phyloP scores from a whole-genome alignment of 1,140 invertebrate genomes.

The Rhagoletis pomonella region DNA sequence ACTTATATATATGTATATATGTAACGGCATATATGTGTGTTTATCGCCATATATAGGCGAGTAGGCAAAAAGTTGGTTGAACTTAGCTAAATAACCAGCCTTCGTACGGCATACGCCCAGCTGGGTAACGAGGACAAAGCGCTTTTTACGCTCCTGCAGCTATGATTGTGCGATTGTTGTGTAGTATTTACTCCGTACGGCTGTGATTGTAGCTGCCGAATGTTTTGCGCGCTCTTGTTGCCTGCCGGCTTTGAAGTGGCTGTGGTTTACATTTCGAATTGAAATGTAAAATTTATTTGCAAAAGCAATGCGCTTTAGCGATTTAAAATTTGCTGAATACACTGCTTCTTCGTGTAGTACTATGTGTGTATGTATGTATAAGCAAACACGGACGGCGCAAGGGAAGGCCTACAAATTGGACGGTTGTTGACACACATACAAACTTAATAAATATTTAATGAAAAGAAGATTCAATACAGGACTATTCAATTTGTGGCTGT shows the following conservation, averaged over 20 bases:
- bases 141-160: constrained; percentile 2
- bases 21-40: neutral
- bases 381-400: too few species aligned
- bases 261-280: constrained; percentile 42
- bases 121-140: constrained; percentile 48
- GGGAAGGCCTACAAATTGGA: too few species aligned
- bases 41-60: constrained; percentile 30
- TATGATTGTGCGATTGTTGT: neutral
- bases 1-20: neutral
- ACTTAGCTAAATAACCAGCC: constrained; percentile 35
- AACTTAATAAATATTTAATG: neutral
- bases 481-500: neutral
- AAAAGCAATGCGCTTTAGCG: constrained; percentile 28
- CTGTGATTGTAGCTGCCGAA: neutral
- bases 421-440: neutral
- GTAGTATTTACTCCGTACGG: neutral
- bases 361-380: too few species aligned
- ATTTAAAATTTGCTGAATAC: neutral
- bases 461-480: neutral
- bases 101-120: constrained; percentile 34
- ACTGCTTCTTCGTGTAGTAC: neutral
- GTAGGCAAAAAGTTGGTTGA: constrained; percentile 52
- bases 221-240: neutral
- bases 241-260: constrained; percentile 35
- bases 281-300: constrained; percentile 50